Evolutionary conservation across 2,888 invertebrate species (phyloP), one percentile per base, ranked within the genome.

Genomic region (Agriotes lineatus): DNA sequence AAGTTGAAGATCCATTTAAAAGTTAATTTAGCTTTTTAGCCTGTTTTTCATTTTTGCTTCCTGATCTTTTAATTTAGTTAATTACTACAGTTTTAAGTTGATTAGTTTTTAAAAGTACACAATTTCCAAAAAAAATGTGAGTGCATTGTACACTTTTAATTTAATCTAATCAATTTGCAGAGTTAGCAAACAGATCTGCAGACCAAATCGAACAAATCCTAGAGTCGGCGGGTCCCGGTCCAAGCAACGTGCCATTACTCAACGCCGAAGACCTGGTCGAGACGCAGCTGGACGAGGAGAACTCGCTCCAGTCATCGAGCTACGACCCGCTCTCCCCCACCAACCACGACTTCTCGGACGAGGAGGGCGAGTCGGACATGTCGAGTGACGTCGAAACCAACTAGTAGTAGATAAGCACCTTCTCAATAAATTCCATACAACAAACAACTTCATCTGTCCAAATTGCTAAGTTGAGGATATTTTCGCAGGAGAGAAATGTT

Each of bases 361-460:
- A 89, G 50, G 88, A 88, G 10, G 86, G 85, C 9, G 87, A 88
- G 67, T 88, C 88, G 9, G 89, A 91, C 82, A 85, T 90, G 84
- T 87, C 91, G 78, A 91, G 90, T 81, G 92, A 92, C 80, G 88
- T 90, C 65, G 92, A 91, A 81, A 88, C 90, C 78, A 88, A 88
- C 85, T 88, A 86, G 84, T 85, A 63, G 56, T 56, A 30, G 20
- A 42, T 2, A 7, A n/a, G 20, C n/a, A 2, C 10, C 58, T 59
- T 60, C 60, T 57, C 33, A 16, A 30, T 9, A 52, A 52, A 52
- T 30, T 52, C 30, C 52, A 25, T 14, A 42, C 16, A 12, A 37
- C 16, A 30, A 18, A 25, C 10, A 56, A 57, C 12, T 20, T 50
- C 50, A 72, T 72, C 70, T 68, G 72, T 72, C 72, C 72, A 70